phyloP scores from a whole-genome alignment of 2,888 invertebrate genomes.

The Mantis religiosa region DNA sequence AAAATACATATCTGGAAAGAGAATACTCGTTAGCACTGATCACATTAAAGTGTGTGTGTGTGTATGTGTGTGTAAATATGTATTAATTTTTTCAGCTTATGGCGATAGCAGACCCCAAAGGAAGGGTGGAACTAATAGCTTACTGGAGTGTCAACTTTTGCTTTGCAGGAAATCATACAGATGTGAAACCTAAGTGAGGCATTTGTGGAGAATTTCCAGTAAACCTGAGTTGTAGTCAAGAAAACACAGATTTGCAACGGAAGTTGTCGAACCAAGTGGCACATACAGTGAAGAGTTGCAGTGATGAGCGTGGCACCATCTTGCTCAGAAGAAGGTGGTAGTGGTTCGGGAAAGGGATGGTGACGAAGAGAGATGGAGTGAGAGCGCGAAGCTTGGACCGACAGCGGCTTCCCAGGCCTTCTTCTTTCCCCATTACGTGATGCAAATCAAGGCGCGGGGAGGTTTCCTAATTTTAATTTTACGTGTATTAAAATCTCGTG shows the following conservation, averaged over 20 bases:
- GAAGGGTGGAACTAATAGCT: no score
- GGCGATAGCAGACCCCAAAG: no score
- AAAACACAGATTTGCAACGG: background rate
- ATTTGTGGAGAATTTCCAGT: background rate
- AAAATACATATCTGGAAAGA: no score
- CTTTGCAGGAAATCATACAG: background rate
- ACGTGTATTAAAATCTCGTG: constrained; percentile 55
- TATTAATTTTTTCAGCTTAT: no score
- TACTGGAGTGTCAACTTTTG: no score
- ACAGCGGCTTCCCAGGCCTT: constrained; percentile 19
- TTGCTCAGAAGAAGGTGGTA: background rate
- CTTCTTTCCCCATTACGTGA: constrained; percentile 55
- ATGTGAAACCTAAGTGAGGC: background rate
- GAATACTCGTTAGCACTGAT: no score
- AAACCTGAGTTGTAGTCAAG: background rate
- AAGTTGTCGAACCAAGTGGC: background rate
- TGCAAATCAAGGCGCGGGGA: constrained; percentile 50
- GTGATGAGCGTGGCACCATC: background rate
- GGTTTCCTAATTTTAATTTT: constrained; percentile 54
- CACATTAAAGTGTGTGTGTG: no score
- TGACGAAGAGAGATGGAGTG: background rate
- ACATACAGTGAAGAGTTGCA: background rate
- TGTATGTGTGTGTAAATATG: no score
- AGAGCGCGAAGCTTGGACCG: background rate
- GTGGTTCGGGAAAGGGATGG: background rate